phyloP scores from a whole-genome alignment of 2,113 vertebrate genomes.

The Onychostruthus taczanowskii region DNA sequence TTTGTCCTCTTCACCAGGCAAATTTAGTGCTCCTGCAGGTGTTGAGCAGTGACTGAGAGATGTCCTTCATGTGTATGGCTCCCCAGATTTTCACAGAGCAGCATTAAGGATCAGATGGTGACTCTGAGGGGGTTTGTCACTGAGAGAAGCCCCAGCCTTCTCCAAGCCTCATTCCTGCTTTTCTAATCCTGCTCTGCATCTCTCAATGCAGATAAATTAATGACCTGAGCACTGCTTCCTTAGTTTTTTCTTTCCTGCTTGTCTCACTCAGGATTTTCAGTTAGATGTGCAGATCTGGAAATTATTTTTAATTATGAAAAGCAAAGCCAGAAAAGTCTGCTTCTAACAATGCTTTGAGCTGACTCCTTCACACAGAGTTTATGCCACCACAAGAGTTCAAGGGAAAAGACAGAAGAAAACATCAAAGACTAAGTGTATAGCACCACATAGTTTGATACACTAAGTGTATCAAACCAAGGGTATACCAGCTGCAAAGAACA shows the following conservation, averaged over 20 bases:
- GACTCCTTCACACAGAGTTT: background rate
- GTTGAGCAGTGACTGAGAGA: background rate
- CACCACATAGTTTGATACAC: background rate
- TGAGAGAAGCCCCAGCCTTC: background rate
- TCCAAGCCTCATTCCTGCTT: background rate
- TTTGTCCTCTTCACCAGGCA: background rate
- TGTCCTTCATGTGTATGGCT: background rate
- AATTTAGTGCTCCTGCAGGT: background rate
- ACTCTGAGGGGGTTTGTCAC: background rate
- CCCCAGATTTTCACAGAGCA: background rate
- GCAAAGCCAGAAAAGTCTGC: background rate
- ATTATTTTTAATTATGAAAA: background rate
- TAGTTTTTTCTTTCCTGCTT: background rate
- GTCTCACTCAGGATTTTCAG: background rate
- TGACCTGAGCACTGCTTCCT: rapidly evolving
- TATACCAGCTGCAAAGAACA: background rate
- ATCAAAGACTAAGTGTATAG: too few species aligned
- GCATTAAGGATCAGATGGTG: background rate
- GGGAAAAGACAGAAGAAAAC: background rate
- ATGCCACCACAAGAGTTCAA: background rate
- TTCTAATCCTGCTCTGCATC: background rate
- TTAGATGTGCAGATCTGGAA: background rate
- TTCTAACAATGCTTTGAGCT: background rate
- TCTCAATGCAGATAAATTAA: background rate
- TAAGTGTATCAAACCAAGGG: background rate